Evolutionary conservation across 2,888 invertebrate genomes (phyloP).

Genomic region (Ischnus inquisitorius): DNA sequence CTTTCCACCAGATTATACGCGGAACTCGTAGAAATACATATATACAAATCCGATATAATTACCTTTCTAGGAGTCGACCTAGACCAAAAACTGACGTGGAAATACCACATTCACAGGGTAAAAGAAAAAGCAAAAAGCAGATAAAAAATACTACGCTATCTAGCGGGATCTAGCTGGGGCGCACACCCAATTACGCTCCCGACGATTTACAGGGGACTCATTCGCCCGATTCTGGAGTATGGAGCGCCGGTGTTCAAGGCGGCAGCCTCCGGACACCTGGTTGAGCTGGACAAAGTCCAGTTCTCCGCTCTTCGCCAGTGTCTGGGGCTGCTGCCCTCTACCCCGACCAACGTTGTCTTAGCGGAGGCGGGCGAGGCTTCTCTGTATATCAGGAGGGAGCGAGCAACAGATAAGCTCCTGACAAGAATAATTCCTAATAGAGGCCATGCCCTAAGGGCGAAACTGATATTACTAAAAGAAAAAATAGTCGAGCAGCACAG

Average conservation of each 20-base stretch:
- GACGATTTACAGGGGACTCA: neutral
- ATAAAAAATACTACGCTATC: neutral
- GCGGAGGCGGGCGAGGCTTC: neutral
- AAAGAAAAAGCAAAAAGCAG: neutral
- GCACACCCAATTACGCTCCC: neutral
- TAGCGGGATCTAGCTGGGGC: neutral
- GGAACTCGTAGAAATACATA: too few relatives aligned
- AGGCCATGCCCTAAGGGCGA: neutral
- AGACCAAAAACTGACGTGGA: neutral
- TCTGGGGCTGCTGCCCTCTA: constrained; percentile 14
- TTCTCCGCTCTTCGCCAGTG: too few relatives aligned
- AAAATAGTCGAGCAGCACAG: neutral
- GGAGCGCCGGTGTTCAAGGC: neutral
- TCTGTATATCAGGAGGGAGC: neutral
- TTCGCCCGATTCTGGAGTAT: neutral
- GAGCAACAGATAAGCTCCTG: neutral
- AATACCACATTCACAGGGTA: neutral
- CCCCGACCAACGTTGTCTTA: neutral
- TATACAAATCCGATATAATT: too few relatives aligned
- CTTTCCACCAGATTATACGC: too few relatives aligned
- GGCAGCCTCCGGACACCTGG: constrained; percentile 1
- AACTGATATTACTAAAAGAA: neutral
- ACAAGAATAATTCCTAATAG: neutral
- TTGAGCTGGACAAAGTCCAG: neutral
- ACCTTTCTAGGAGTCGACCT: neutral